Percentiles rank a stretch among this genome's conserved stretches.
phyloP scores from a whole-genome alignment of 1,140 invertebrate genomes.

The Neotoxoptera formosana region DNA sequence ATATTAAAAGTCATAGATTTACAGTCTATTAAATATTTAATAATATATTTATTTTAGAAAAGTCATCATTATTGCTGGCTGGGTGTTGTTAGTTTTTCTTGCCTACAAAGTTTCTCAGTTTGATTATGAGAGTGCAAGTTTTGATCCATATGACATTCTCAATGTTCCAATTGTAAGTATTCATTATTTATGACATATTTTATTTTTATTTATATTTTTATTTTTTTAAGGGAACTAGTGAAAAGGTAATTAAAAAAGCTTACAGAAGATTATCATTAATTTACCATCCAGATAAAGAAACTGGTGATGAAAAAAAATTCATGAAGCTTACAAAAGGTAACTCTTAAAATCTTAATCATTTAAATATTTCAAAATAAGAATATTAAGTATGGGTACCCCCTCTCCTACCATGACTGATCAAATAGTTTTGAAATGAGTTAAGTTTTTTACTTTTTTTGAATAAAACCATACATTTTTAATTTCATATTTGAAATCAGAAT shows the following conservation, averaged over 20 bases:
- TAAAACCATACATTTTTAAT: no score
- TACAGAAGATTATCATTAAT: conserved; percentile 93
- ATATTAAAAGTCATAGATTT: background rate
- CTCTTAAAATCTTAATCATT: no score
- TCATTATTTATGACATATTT: background rate
- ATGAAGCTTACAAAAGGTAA: conserved; percentile 96
- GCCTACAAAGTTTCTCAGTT: conserved; percentile 97
- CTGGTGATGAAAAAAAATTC: conserved; percentile 96
- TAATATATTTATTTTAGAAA: conserved; percentile 67
- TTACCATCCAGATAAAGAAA: conserved; percentile 97
- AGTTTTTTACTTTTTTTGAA: background rate
- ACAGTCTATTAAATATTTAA: background rate
- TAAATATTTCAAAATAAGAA: background rate
- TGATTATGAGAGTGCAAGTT: conserved; percentile 97
- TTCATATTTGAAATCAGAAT: no score
- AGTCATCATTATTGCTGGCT: conserved; percentile 80
- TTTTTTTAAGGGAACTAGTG: conserved; percentile 76
- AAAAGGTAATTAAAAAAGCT: conserved; percentile 91
- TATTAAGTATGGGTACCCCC: background rate
- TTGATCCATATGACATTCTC: conserved; percentile 98
- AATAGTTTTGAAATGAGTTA: background rate
- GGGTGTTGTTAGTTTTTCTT: conserved; percentile 85
- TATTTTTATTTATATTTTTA: background rate
- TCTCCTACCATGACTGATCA: background rate
- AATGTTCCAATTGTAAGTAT: conserved; percentile 79